A percentile compares a stretch with the other conserved stretches of the same genome.
Conservation (phyloP, 2,888 invertebrate species). For the Congeria kusceri region DNA sequence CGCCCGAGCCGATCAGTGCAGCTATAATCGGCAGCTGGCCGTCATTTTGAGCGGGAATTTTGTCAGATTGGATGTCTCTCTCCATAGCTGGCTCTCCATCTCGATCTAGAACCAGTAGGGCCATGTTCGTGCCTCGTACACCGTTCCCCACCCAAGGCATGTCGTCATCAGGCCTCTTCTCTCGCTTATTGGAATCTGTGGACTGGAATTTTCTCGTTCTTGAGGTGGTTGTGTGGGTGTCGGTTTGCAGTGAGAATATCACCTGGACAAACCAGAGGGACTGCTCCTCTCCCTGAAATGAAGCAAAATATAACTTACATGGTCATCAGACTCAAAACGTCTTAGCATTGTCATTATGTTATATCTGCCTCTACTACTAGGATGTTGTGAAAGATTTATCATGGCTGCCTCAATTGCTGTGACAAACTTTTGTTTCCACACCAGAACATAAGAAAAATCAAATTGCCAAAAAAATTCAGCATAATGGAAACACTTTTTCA, state of each 20-base stretch:
- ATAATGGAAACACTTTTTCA: too few relatives aligned
- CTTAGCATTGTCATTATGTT: too few relatives aligned
- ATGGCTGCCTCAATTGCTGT: too few relatives aligned
- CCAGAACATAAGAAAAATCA: too few relatives aligned
- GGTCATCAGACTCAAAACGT: too few relatives aligned
- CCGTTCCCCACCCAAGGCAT: constrained; percentile 65
- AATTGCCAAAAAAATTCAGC: too few relatives aligned
- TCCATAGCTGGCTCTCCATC: constrained; percentile 45
- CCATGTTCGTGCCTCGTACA: constrained; percentile 80
- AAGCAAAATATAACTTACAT: neutral
- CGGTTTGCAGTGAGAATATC: constrained; percentile 73
- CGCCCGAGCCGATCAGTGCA: constrained; percentile 72
- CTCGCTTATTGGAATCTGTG: constrained; percentile 41
- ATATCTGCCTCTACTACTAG: too few relatives aligned
- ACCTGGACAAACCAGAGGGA: constrained; percentile 82
- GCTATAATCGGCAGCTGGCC: constrained; percentile 70
- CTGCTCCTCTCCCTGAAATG: constrained; percentile 77
- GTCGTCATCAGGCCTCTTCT: constrained; percentile 66
- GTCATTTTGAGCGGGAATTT: constrained; percentile 63
- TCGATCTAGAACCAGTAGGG: constrained; percentile 68
- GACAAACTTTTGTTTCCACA: too few relatives aligned
- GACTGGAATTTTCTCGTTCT: constrained; percentile 15
- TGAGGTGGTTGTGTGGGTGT: constrained; percentile 5
- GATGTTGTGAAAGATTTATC: too few relatives aligned
- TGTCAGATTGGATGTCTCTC: constrained; percentile 55